Base-by-base conservation (phyloP, 2,797 vertebrate species). In the Myoxocephalus aenaeus region DNA sequence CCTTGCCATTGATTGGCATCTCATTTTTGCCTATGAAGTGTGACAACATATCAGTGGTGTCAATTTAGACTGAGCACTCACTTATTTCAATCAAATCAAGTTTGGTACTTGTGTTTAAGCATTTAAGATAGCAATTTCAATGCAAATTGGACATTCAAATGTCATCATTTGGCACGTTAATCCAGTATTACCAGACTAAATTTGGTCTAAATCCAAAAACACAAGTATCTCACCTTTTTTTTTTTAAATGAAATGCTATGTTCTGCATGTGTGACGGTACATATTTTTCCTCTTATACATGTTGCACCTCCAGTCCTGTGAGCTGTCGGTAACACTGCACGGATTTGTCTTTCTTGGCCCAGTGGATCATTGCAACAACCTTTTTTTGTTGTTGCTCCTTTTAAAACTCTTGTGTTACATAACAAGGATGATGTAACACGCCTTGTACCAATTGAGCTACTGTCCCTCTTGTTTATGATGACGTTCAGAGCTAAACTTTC, bases 361-460 rank as follows among this genome's bases (percentile, higher is more conserved):
- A 34, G 9, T 5, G 38, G 15, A 69, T 40, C 32, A 29, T 32
- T 12, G 17, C 38, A 62, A 14, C 46, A 53, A 11, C 48, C 65
- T 25, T 50, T 57, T 29, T 29, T 62, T 42, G 13, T 42, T 40
- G n/a, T n/a, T n/a, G n/a, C 12, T 18, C 38, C 38, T 42, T n/a
- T 36, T 42, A 42, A 54, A 73, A 62, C 25, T 44, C 13, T 36
- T 18, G 29, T 29, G 40, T 73, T 73, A 13, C 56, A 51, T 27
- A 78, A 76, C 57, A 46, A 36, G 44, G 62, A 17, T 74, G 66
- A 79, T 67, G 75, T 54, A 57, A 68, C 14, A 0, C 46, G 25
- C 66, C 42, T 48, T 13, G 36, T 36, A 56, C 36, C 62, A 18
- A 13, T 13, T 2, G 57, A 70, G 78, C 57, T 58, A 1, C 53